Percentiles rank a stretch among this genome's conserved stretches.
phyloP scores from a whole-genome alignment of 2,797 vertebrate genomes.

The Diplodus sargus region DNA sequence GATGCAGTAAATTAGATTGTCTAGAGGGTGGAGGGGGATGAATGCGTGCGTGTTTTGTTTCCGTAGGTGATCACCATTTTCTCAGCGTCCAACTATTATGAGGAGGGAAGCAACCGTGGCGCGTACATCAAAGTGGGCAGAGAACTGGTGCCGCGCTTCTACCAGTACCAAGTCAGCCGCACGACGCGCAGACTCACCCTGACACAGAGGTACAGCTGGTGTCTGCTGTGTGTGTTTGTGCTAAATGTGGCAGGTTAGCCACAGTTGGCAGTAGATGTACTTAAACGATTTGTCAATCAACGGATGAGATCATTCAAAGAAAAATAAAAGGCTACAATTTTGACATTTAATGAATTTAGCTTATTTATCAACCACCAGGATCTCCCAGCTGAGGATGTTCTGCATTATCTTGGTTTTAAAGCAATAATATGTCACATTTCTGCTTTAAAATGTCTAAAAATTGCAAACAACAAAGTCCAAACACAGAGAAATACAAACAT shows the following conservation, averaged over 20 bases:
- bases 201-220: slow-evolving; percentile 86
- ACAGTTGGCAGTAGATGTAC: background rate
- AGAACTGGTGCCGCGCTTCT: slow-evolving; percentile 88
- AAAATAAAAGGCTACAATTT: background rate
- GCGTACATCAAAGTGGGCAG: slow-evolving; percentile 93
- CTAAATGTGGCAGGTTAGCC: background rate
- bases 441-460: too few relatives aligned
- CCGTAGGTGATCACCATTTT: slow-evolving; percentile 95
- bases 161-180: slow-evolving; percentile 93
- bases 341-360: too few relatives aligned
- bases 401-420: background rate
- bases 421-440: too few relatives aligned
- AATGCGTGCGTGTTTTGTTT: background rate
- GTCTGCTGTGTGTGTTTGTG: slow-evolving; percentile 2
- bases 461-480: too few relatives aligned
- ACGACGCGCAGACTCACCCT: slow-evolving; percentile 86
- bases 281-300: background rate
- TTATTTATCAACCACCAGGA: background rate
- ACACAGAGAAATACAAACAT: too few relatives aligned
- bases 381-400: background rate
- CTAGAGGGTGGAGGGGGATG: background rate
- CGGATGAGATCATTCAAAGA: background rate
- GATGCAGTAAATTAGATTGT: background rate
- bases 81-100: slow-evolving; percentile 99
- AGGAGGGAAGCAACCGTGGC: slow-evolving; percentile 96